phyloP scores from a whole-genome alignment of 2,888 invertebrate species.

The Girardia tigrina region DNA sequence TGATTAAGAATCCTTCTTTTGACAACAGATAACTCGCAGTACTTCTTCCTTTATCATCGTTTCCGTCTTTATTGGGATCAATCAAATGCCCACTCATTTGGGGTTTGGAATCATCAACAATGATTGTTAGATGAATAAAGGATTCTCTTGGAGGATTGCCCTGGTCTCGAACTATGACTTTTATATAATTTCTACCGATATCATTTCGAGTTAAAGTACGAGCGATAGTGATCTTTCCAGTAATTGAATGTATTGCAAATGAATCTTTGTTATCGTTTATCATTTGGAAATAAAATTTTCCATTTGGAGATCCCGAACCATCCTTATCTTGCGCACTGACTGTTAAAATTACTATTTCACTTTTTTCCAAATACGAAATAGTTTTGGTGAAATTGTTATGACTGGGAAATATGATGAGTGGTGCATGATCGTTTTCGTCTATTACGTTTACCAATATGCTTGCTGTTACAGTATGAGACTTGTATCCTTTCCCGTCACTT shows the following conservation, averaged over 20 bases:
- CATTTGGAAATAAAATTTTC: slow-evolving; percentile 29
- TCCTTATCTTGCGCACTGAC: slow-evolving; percentile 32
- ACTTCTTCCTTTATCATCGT: neutral
- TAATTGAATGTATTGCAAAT: slow-evolving; percentile 26
- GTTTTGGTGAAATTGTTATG: slow-evolving; percentile 34
- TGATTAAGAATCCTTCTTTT: neutral
- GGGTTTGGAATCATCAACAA: slow-evolving; percentile 29
- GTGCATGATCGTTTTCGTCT: slow-evolving; percentile 36
- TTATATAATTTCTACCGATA: slow-evolving; percentile 24
- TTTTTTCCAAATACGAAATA: slow-evolving; percentile 29
- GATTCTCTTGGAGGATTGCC: slow-evolving; percentile 24
- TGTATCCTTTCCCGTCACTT: neutral
- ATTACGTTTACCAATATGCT: slow-evolving; percentile 24
- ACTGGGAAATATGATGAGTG: slow-evolving; percentile 33
- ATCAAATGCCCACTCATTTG: neutral
- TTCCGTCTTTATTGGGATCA: neutral
- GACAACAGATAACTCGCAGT: neutral
- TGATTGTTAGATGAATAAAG: slow-evolving; percentile 13
- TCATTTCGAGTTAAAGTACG: slow-evolving; percentile 2
- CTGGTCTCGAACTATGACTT: slow-evolving; percentile 28
- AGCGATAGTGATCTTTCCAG: slow-evolving; percentile 21
- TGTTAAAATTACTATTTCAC: slow-evolving; percentile 26
- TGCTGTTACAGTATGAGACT: slow-evolving; percentile 31
- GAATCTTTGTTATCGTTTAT: slow-evolving; percentile 16
- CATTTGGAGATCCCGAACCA: slow-evolving; percentile 1